These are phyloP conservation scores for Rambutsinella grinnellia DNA, from an alignment of 2,888 invertebrate genomes.

Conservation along the genomic window DNA sequence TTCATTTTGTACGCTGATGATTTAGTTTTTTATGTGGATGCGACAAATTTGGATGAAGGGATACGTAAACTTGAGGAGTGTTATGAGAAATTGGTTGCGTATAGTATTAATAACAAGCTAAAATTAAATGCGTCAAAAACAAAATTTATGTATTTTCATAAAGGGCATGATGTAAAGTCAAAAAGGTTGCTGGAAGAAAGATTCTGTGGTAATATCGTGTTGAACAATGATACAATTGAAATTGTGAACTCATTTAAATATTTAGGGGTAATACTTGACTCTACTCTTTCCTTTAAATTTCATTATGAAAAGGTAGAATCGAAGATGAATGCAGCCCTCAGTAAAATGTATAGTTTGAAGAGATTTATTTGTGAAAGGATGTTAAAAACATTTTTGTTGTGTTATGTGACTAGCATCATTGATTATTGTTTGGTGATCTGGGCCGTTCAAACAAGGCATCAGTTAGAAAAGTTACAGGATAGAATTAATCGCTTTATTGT, in stretches of 20 bases:
- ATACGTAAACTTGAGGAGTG: not conserved
- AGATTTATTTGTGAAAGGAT: constrained; percentile 11
- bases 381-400: constrained; percentile 22
- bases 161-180: not conserved
- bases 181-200: too few relatives aligned
- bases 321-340: constrained; percentile 11
- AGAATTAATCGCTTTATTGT: constrained; percentile 15
- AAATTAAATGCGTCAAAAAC: not conserved
- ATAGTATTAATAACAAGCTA: too few relatives aligned
- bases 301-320: constrained; percentile 14
- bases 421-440: constrained; percentile 11
- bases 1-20: not conserved
- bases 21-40: not conserved
- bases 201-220: too few relatives aligned
- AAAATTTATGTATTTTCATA: constrained; percentile 1
- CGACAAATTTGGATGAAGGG: not conserved
- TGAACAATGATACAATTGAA: too few relatives aligned
- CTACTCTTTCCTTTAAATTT: not conserved
- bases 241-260: constrained; percentile 29
- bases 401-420: not conserved
- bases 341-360: not conserved
- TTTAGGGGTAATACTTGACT: constrained; percentile 19
- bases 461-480: constrained; percentile 3
- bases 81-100: not conserved
- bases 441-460: not conserved